Conservation (phyloP, 2,113 vertebrate species). For the Sturnira hondurensis region DNA sequence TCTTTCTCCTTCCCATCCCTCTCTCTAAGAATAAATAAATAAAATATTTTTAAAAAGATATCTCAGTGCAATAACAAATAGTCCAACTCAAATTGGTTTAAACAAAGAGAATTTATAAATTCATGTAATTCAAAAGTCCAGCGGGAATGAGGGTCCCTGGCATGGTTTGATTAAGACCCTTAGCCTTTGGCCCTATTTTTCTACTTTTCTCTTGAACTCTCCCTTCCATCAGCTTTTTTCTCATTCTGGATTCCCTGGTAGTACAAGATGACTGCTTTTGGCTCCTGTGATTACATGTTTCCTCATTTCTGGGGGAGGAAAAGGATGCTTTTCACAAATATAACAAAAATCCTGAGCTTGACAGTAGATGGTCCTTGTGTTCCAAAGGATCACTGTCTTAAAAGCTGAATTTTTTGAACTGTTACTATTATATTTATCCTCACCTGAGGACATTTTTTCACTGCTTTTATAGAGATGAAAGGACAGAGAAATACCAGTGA, state of each 20-base stretch:
- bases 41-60: too few relatives aligned
- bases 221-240: background rate
- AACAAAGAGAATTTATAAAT: constrained; percentile 11
- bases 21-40: too few relatives aligned
- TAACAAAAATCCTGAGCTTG: background rate
- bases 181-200: background rate
- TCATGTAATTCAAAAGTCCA: background rate
- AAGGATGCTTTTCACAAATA: background rate
- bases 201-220: background rate
- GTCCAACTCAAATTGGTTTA: constrained; percentile 33
- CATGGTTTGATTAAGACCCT: background rate
- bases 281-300: background rate
- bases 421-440: background rate
- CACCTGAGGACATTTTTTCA: too few relatives aligned
- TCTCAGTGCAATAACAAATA: background rate
- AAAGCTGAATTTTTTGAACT: background rate
- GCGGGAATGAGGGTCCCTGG: background rate
- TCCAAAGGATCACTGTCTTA: constrained; percentile 7
- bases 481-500: too few relatives aligned
- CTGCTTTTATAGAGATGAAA: too few relatives aligned
- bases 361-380: background rate
- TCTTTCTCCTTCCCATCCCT: too few relatives aligned
- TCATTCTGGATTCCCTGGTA: background rate
- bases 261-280: background rate
- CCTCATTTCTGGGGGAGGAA: background rate